A percentile compares a stretch with the other conserved stretches of the same genome.
Conservation (phyloP, 2,888 invertebrate species). For the Aphrophora alni region DNA sequence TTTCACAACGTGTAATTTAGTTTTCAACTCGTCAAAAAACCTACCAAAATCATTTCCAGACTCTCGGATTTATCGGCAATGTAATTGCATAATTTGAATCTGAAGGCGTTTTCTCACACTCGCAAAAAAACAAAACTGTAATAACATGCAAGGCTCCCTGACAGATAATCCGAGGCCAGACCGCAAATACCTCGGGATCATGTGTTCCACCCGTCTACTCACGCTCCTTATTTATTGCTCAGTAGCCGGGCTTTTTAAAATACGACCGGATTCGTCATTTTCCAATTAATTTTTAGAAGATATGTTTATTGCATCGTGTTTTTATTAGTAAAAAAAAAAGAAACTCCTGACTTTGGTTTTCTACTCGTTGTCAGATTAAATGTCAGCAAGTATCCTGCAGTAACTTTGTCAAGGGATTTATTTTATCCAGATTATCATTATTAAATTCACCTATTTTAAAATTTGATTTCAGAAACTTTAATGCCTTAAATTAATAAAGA, state of each 20-base stretch:
- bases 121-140: background rate
- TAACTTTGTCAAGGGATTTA: background rate
- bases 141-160: background rate
- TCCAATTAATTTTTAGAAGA: constrained; percentile 2
- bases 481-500: too few species aligned
- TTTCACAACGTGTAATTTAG: too few species aligned
- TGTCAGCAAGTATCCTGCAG: background rate
- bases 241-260: background rate
- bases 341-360: background rate
- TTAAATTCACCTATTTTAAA: too few species aligned
- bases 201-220: background rate
- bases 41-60: background rate
- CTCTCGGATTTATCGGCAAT: background rate
- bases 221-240: background rate
- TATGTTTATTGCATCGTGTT: background rate
- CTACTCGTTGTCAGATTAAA: background rate
- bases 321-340: background rate
- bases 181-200: background rate
- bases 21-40: background rate
- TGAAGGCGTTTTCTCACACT: constrained; percentile 3
- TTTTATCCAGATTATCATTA: too few species aligned
- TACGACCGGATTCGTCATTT: background rate
- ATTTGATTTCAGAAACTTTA: too few species aligned
- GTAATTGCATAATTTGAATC: background rate
- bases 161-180: background rate